Percentiles rank a stretch among this genome's conserved stretches.
These are phyloP conservation scores for Anser brachyrhynchus DNA, from an alignment of 2,113 vertebrate genomes.

Conservation along the genomic window DNA sequence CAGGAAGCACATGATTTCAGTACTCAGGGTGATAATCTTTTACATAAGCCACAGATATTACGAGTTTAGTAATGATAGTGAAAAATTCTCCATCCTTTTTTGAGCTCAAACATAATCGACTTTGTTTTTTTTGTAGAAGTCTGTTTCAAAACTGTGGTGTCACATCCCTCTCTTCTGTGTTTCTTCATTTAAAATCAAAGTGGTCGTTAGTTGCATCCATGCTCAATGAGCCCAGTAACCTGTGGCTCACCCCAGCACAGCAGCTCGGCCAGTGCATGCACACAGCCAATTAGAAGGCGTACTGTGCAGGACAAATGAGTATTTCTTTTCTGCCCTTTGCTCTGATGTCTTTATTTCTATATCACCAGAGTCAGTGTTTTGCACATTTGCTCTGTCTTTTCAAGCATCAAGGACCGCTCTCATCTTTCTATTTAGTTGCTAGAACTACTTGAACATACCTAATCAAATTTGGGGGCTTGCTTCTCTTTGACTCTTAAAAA, in stretches of 20 bases:
- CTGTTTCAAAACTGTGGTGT: background rate
- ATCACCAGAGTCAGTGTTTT: background rate
- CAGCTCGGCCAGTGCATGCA: background rate
- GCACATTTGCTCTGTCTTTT: background rate
- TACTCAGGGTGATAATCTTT: background rate
- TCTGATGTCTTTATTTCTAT: background rate
- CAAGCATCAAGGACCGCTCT: background rate
- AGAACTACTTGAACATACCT: background rate
- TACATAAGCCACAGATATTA: background rate
- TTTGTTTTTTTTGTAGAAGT: background rate
- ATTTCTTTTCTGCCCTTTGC: background rate
- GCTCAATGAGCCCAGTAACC: background rate
- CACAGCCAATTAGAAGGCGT: background rate
- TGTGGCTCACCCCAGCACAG: background rate
- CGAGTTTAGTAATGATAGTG: background rate
- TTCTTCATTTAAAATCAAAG: background rate
- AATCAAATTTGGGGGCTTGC: background rate
- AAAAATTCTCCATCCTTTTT: background rate
- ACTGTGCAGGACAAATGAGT: background rate
- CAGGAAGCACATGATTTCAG: background rate
- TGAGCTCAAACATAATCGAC: background rate
- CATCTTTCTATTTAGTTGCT: background rate
- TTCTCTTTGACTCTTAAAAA: background rate
- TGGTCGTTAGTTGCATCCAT: background rate
- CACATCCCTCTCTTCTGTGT: accelerated